phyloP scores from a whole-genome alignment of 1,140 invertebrate species.

The Octopus bimaculoides region DNA sequence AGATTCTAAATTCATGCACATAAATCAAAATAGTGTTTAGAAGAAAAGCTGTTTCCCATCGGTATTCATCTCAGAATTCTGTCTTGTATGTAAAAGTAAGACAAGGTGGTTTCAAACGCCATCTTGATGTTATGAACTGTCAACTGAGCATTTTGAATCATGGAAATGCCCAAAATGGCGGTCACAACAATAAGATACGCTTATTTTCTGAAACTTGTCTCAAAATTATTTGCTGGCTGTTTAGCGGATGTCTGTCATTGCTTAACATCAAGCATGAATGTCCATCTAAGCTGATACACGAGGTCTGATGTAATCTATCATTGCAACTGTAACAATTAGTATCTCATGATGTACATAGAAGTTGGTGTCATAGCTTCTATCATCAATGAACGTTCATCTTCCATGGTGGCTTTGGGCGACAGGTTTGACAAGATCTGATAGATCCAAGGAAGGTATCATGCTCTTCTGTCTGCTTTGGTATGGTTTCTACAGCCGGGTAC shows the following conservation, averaged over 20 bases:
- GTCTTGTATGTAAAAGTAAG: background rate
- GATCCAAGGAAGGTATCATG: too few relatives aligned
- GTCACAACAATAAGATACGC: constrained; percentile 7
- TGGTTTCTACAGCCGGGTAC: too few relatives aligned
- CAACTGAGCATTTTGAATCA: background rate
- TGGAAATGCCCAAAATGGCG: constrained; percentile 6
- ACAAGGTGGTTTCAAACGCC: constrained; percentile 14
- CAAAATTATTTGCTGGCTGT: background rate
- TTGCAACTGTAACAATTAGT: background rate
- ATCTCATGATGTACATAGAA: too few relatives aligned
- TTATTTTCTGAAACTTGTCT: background rate
- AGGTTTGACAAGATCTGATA: too few relatives aligned
- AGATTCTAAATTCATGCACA: too few relatives aligned
- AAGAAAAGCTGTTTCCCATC: background rate
- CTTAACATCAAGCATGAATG: background rate
- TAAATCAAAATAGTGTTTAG: too few relatives aligned
- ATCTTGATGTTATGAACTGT: background rate
- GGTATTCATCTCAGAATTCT: background rate
- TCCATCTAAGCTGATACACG: background rate
- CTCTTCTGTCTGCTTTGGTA: too few relatives aligned
- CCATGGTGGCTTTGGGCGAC: too few relatives aligned
- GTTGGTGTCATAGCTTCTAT: too few relatives aligned
- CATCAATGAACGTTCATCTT: too few relatives aligned
- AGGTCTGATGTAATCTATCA: background rate
- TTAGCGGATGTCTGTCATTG: background rate